phyloP scores from a whole-genome alignment of 2,888 invertebrate species.

The Ephialtes manifestator region DNA sequence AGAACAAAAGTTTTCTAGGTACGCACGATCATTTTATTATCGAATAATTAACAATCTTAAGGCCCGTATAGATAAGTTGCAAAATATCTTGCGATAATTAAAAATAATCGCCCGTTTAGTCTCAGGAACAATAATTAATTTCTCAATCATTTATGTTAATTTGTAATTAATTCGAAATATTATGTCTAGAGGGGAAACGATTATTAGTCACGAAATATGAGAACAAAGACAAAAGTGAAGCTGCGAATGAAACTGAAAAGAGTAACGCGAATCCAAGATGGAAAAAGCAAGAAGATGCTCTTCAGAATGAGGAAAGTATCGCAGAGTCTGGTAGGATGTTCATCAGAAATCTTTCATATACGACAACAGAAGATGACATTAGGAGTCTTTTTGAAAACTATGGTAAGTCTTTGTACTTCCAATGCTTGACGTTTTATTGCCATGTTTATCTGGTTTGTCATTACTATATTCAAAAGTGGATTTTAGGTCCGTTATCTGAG shows the following conservation, averaged over 20 bases:
- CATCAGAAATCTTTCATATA: slow-evolving; percentile 96
- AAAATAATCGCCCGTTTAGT: slow-evolving; percentile 6
- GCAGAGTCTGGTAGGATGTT: slow-evolving; percentile 97
- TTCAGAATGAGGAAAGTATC: slow-evolving; percentile 92
- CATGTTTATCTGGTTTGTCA: background rate
- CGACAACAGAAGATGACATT: slow-evolving; percentile 94
- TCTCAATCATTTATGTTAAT: too few relatives aligned
- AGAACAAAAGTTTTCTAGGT: slow-evolving; percentile 95
- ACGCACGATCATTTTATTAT: slow-evolving; percentile 76
- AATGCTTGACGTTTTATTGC: slow-evolving; percentile 38
- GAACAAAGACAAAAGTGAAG: slow-evolving; percentile 84
- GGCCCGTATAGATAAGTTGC: slow-evolving; percentile 1
- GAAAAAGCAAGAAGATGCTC: slow-evolving; percentile 88
- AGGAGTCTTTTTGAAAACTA: slow-evolving; percentile 93
- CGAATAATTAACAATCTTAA: background rate
- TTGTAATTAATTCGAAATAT: slow-evolving; percentile 8
- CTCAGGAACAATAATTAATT: too few relatives aligned
- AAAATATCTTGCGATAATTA: slow-evolving; percentile 9
- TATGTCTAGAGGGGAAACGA: slow-evolving; percentile 88
- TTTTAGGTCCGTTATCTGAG: slow-evolving; percentile 93
- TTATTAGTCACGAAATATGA: slow-evolving; percentile 88
- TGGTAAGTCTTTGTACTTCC: slow-evolving; percentile 87
- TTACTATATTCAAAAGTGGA: background rate
- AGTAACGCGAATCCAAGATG: slow-evolving; percentile 86
- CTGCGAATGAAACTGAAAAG: slow-evolving; percentile 75